phyloP scores from a whole-genome alignment of 2,797 vertebrate genomes.

The Enoplosus armatus region DNA sequence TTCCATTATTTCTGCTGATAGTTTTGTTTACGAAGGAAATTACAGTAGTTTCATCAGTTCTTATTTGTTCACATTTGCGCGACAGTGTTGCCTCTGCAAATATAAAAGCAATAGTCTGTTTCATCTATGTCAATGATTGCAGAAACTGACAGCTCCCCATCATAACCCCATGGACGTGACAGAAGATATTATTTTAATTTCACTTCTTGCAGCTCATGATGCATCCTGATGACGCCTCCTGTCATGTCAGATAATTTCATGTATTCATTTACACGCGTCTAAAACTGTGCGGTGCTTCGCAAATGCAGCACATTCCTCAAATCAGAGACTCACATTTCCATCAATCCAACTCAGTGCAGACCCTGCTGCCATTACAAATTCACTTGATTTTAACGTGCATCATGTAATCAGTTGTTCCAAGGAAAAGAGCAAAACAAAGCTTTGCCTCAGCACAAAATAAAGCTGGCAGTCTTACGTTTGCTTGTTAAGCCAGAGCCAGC shows the following conservation, averaged over 20 bases:
- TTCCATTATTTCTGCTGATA: conserved; percentile 1
- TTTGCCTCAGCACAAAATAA: background rate
- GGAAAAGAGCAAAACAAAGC: background rate
- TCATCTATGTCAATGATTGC: background rate
- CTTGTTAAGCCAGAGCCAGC: too few relatives aligned
- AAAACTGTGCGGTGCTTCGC: background rate
- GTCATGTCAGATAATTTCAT: background rate
- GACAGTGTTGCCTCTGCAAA: background rate
- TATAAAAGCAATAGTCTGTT: background rate
- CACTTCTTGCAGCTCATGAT: background rate
- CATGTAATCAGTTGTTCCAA: background rate
- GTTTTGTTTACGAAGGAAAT: background rate
- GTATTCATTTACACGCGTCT: background rate
- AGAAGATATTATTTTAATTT: background rate
- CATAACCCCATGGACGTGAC: background rate
- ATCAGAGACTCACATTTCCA: background rate
- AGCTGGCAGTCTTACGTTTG: background rate
- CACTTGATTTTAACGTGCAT: conserved; percentile 4
- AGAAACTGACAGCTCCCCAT: background rate
- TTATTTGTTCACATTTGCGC: background rate
- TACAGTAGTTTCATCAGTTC: background rate
- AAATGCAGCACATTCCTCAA: background rate
- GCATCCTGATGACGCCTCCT: background rate
- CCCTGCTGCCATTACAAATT: background rate
- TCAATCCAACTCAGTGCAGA: background rate